Base-by-base conservation (phyloP, 2,888 invertebrate genomes). In the Alcis repandata region DNA sequence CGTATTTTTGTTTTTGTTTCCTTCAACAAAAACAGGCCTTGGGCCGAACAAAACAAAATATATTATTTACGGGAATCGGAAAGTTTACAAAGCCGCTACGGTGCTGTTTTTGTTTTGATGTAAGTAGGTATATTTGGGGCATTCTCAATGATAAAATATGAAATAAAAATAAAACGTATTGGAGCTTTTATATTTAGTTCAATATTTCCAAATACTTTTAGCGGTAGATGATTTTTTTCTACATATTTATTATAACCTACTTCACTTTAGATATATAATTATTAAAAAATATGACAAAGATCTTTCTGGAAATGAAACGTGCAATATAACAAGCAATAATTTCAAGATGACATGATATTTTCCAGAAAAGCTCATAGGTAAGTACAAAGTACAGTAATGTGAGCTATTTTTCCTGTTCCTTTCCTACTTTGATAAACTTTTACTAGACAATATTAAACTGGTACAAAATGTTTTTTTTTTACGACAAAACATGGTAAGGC, bases 1-100 rank as follows among this genome's bases (percentile, higher is more conserved):
- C 52, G 62, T 67, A 71, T 73, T 76, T 76, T 69, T 70, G 68
- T 71, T 72, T 71, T 69, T 66, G 71, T 71, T 70, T 59, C 69
- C 63, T 46, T 65, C 17, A 49, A 49, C 51, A 32, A 58, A 51
- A 61, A 54, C 64, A 61, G 48, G 71, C 59, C 60, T 64, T 67
- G 63, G 59, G 59, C 41, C 38, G 51, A 63, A 67, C 59, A 71
- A 73, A 74, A 74, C 67, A 72, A 69, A 71, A 68, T 71, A 62
- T 72, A 71, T 70, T 59, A 59, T 64, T 63, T 66, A 67, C 69
- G 54, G 60, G 59, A 70, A 64, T 69, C 67, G 60, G 67, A 67
- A 62, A 62, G 46, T 68, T 68, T 68, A 19, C 32, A 41, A 62
- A 68, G 40, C 60, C 56, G 59, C 48, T 49, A 58, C 48, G 51